Evolutionary conservation across 2,888 invertebrate genomes (phyloP).

Genomic region (Trichogramma evanescens): DNA sequence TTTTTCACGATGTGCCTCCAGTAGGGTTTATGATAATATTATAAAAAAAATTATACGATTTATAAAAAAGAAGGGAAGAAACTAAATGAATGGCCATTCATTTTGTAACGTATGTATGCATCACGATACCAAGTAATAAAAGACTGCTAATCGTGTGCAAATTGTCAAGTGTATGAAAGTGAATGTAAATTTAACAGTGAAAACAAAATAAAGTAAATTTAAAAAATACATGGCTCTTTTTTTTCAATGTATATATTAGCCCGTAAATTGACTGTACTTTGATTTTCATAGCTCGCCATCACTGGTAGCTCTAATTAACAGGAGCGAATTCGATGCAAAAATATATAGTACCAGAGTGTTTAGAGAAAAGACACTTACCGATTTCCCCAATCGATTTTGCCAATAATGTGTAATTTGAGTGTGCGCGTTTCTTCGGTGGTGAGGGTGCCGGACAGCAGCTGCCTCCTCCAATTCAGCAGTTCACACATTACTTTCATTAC

Average conservation of each 20-base stretch:
- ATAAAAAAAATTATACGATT: slow-evolving; percentile 22
- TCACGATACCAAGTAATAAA: slow-evolving; percentile 28
- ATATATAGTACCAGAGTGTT: not conserved
- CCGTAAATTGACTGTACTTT: too few relatives aligned
- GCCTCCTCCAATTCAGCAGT: slow-evolving; percentile 75
- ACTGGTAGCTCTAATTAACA: too few relatives aligned
- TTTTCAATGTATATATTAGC: not conserved
- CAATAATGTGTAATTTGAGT: slow-evolving; percentile 76
- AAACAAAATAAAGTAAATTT: slow-evolving; percentile 22
- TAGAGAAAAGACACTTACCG: slow-evolving; percentile 59
- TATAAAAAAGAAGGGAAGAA: slow-evolving; percentile 6
- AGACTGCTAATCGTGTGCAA: slow-evolving; percentile 36
- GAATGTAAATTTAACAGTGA: slow-evolving; percentile 21
- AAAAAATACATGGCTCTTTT: slow-evolving; percentile 4
- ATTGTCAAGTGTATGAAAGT: slow-evolving; percentile 23
- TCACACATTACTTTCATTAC: slow-evolving; percentile 86
- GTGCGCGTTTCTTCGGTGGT: slow-evolving; percentile 88
- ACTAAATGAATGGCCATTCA: slow-evolving; percentile 16
- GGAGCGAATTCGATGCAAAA: too few relatives aligned
- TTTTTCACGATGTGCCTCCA: slow-evolving; percentile 35
- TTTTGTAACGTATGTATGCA: slow-evolving; percentile 20
- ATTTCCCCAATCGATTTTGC: slow-evolving; percentile 94
- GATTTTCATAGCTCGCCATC: too few relatives aligned
- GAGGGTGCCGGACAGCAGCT: slow-evolving; percentile 78
- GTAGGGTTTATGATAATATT: slow-evolving; percentile 26